Conservation (phyloP, 2,888 invertebrate species). For the Drosophila infuscata region DNA sequence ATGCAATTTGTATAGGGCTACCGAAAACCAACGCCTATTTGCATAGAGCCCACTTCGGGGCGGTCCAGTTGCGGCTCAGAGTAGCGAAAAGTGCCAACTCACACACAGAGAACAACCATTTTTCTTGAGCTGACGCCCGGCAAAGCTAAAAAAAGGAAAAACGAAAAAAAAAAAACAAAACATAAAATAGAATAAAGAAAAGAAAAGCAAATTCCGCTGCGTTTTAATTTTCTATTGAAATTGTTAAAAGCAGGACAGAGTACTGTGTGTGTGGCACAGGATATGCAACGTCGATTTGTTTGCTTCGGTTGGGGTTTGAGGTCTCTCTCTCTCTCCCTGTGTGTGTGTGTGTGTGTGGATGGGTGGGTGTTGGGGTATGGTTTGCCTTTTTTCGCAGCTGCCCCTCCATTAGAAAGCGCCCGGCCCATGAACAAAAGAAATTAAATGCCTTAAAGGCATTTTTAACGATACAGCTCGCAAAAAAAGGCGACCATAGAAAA, state of each 20-base stretch:
- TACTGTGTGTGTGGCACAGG: background rate
- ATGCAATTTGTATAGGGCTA: constrained; percentile 58
- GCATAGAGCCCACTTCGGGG: constrained; percentile 49
- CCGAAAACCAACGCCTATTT: constrained; percentile 61
- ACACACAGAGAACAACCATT: constrained; percentile 61
- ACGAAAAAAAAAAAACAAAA: background rate
- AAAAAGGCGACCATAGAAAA: constrained; percentile 45
- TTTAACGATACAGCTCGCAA: constrained; percentile 70
- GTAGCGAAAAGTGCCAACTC: constrained; percentile 53
- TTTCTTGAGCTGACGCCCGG: constrained; percentile 65
- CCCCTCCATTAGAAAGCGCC: constrained; percentile 54
- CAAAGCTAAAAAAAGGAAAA: constrained; percentile 1
- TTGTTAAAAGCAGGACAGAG: constrained; percentile 63
- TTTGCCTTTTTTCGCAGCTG: constrained; percentile 53
- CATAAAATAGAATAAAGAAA: constrained; percentile 29
- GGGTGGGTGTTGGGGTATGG: constrained; percentile 20
- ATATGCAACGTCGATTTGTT: constrained; percentile 10
- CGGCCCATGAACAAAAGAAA: constrained; percentile 77
- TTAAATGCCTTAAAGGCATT: constrained; percentile 80
- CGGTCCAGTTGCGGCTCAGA: constrained; percentile 29
- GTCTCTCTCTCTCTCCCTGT: background rate
- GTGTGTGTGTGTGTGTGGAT: background rate
- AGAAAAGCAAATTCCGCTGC: constrained; percentile 60
- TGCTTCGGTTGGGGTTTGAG: constrained; percentile 4
- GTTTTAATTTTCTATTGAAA: constrained; percentile 77